phyloP scores from a whole-genome alignment of 1,140 invertebrate species.

The Ladona fulva region DNA sequence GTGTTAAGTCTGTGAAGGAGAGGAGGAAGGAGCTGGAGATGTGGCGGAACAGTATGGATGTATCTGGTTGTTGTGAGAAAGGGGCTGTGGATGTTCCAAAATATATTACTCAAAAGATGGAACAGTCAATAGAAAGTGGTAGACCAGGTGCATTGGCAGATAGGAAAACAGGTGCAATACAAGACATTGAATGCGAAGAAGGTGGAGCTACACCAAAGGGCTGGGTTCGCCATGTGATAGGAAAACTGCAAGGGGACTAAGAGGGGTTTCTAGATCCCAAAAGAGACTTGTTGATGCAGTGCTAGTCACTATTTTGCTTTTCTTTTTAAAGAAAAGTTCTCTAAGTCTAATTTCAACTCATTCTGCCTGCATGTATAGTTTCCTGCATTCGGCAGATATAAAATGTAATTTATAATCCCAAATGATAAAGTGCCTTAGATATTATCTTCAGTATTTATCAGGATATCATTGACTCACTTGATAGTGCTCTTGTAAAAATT shows the following conservation, averaged over 20 bases:
- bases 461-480: neutral
- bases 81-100: neutral
- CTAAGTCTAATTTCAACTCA: neutral
- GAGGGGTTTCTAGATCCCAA: neutral
- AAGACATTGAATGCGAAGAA: neutral
- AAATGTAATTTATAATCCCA: neutral
- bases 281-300: neutral
- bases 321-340: neutral
- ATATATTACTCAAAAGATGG: neutral
- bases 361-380: neutral
- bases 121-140: too few species aligned
- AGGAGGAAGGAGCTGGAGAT: constrained; percentile 29
- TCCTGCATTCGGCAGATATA: neutral
- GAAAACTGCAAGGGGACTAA: constrained; percentile 36
- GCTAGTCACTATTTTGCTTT: neutral
- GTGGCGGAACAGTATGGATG: constrained; percentile 23
- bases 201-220: constrained; percentile 31
- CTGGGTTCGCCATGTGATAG: constrained; percentile 43
- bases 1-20: constrained; percentile 27
- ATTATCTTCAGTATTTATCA: constrained; percentile 8
- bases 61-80: neutral
- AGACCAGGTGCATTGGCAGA: too few species aligned
- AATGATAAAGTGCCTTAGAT: neutral
- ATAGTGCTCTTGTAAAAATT: neutral
- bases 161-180: too few species aligned